Evolutionary conservation across 2,113 vertebrate genomes (phyloP).

Genomic region (Vombatus ursinus): DNA sequence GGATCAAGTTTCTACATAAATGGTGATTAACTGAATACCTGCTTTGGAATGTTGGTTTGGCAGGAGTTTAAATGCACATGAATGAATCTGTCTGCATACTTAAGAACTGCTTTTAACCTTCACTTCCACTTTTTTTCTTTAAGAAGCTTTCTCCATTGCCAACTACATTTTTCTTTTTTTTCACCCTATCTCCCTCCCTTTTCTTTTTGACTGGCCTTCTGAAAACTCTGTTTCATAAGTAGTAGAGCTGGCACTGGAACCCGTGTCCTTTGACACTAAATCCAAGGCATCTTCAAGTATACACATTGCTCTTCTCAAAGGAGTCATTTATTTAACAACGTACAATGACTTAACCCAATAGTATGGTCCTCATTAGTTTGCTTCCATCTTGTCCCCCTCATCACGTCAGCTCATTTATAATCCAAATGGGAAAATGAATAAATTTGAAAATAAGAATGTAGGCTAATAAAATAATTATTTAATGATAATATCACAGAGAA

Average conservation of each 20-base stretch:
- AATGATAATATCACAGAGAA: background rate
- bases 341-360: background rate
- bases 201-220: background rate
- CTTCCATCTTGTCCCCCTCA: background rate
- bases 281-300: background rate
- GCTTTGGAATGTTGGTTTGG: slow-evolving; percentile 88
- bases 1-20: slow-evolving; percentile 84
- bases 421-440: background rate
- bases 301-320: background rate
- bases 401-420: background rate
- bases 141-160: background rate
- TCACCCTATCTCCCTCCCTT: background rate
- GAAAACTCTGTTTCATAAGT: background rate
- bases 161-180: background rate
- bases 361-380: background rate
- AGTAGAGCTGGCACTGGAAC: no score
- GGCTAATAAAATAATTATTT: background rate
- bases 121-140: slow-evolving; percentile 23
- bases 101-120: slow-evolving; percentile 73
- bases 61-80: slow-evolving; percentile 78
- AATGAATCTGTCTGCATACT: slow-evolving; percentile 81
- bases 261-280: background rate
- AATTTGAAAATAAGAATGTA: background rate
- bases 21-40: slow-evolving; percentile 88
- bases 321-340: background rate